Conservation (phyloP, 2,113 vertebrate genomes). For the Rhombomys opimus region DNA sequence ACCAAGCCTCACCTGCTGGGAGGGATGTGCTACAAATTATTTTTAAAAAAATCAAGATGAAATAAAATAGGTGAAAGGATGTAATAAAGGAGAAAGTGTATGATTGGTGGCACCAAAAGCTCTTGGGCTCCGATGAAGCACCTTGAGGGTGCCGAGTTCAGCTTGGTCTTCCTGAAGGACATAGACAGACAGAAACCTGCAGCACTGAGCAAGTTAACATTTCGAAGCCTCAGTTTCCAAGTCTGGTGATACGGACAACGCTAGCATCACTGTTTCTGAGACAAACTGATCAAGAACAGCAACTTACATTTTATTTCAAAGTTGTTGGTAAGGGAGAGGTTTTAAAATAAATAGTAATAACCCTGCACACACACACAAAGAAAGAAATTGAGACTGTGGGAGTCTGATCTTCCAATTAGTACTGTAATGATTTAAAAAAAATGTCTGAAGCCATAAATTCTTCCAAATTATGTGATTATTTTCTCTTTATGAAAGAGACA, state of each 20-base stretch:
- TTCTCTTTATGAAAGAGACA: background rate
- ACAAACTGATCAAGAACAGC: background rate
- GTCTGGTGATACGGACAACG: background rate
- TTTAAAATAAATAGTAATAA: background rate
- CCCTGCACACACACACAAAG: background rate
- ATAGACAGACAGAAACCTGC: background rate
- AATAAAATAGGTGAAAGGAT: background rate
- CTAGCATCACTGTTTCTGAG: background rate
- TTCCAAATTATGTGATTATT: background rate
- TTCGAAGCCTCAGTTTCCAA: background rate
- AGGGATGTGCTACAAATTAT: background rate
- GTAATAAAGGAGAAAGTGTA: background rate
- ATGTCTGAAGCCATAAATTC: background rate
- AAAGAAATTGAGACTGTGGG: background rate
- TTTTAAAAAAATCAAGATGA: background rate
- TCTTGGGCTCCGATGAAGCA: background rate
- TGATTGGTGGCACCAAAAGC: background rate
- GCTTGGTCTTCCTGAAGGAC: background rate
- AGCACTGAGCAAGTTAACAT: background rate
- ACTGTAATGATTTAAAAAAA: background rate
- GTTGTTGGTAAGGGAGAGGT: background rate
- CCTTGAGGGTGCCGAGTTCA: background rate
- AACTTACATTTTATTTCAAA: background rate
- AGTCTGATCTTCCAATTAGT: slow-evolving; percentile 3
- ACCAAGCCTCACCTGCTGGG: background rate